Conservation (phyloP, 53 echinoderm and acorn worm genomes). For the Echinarachnius parma region DNA sequence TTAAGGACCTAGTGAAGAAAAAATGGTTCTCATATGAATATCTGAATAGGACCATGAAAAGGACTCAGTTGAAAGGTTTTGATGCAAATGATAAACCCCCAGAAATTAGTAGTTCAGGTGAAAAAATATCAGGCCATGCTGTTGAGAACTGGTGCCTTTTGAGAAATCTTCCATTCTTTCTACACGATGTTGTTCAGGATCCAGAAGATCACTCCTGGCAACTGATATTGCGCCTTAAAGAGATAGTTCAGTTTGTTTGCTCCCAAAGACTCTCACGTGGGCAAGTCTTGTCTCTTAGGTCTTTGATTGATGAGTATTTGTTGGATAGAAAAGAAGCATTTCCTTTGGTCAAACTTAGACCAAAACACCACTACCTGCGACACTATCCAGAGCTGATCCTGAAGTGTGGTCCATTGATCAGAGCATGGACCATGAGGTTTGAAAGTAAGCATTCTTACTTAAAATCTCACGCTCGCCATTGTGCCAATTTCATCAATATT, state of each 20-base stretch:
- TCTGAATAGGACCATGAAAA: slow-evolving; percentile 44
- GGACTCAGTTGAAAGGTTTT: slow-evolving; percentile 15
- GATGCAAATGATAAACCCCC: slow-evolving; percentile 35
- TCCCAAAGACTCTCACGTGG: slow-evolving; percentile 33
- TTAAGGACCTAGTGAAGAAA: slow-evolving; percentile 33
- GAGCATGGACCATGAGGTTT: slow-evolving; percentile 63
- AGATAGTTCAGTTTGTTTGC: slow-evolving; percentile 50
- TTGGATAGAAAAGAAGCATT: slow-evolving; percentile 28
- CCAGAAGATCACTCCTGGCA: slow-evolving; percentile 39
- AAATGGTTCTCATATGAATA: slow-evolving; percentile 47
- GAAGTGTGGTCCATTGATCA: slow-evolving; percentile 60
- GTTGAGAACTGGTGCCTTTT: slow-evolving; percentile 60
- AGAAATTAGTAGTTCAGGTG: slow-evolving; percentile 6
- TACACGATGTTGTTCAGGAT: slow-evolving; percentile 41
- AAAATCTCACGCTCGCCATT: slow-evolving; percentile 34
- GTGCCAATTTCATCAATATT: slow-evolving; percentile 61
- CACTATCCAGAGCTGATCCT: slow-evolving; percentile 50
- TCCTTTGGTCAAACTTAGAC: slow-evolving; percentile 36
- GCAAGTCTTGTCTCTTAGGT: slow-evolving; percentile 41
- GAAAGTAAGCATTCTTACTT: slow-evolving; percentile 64
- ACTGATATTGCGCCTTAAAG: slow-evolving; percentile 25
- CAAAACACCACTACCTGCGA: slow-evolving; percentile 58
- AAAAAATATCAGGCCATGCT: slow-evolving; percentile 49
- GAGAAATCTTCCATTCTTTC: slow-evolving; percentile 41
- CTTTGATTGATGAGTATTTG: slow-evolving; percentile 45